Conservation (phyloP, 2,797 vertebrate genomes). For the Notolabrus celidotus region DNA sequence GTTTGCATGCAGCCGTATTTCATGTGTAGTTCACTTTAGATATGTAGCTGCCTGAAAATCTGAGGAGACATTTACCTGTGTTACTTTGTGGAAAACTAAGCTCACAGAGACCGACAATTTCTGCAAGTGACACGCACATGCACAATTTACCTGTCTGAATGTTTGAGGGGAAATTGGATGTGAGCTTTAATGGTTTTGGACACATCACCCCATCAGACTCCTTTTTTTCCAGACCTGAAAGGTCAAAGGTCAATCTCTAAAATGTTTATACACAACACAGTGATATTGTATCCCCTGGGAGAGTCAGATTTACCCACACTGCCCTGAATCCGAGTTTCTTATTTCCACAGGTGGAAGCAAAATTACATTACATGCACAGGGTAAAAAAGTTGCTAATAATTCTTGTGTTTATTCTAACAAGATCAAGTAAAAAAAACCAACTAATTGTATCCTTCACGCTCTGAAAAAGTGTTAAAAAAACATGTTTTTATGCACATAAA, state of each 20-base stretch:
- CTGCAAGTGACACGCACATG: not conserved
- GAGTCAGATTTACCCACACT: slow-evolving; percentile 55
- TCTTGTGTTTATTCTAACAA: slow-evolving; percentile 7
- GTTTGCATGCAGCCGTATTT: slow-evolving; percentile 21
- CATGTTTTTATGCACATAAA: not conserved
- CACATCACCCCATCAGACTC: slow-evolving; percentile 53
- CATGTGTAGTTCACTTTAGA: slow-evolving; percentile 24
- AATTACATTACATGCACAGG: slow-evolving; percentile 9
- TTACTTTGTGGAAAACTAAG: slow-evolving; percentile 29
- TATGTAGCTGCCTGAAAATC: slow-evolving; percentile 6
- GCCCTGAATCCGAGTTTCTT: slow-evolving; percentile 64
- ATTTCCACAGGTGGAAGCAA: slow-evolving; percentile 52
- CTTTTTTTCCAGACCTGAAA: slow-evolving; percentile 36
- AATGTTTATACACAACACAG: slow-evolving; percentile 72
- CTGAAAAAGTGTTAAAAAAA: too few species aligned
- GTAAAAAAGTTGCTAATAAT: slow-evolving; percentile 14
- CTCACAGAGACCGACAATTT: slow-evolving; percentile 1
- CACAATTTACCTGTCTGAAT: slow-evolving; percentile 54
- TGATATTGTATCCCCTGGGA: slow-evolving; percentile 62
- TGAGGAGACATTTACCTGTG: slow-evolving; percentile 30
- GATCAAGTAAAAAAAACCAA: not conserved
- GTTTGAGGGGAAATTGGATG: slow-evolving; percentile 45
- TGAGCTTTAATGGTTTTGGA: slow-evolving; percentile 63
- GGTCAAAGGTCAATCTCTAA: slow-evolving; percentile 80
- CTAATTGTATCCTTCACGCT: too few species aligned